A percentile compares a stretch with the other conserved stretches of the same genome.
Conservation (phyloP, 2,113 vertebrate genomes). For the Sinocyclocheilus anshuiensis region DNA sequence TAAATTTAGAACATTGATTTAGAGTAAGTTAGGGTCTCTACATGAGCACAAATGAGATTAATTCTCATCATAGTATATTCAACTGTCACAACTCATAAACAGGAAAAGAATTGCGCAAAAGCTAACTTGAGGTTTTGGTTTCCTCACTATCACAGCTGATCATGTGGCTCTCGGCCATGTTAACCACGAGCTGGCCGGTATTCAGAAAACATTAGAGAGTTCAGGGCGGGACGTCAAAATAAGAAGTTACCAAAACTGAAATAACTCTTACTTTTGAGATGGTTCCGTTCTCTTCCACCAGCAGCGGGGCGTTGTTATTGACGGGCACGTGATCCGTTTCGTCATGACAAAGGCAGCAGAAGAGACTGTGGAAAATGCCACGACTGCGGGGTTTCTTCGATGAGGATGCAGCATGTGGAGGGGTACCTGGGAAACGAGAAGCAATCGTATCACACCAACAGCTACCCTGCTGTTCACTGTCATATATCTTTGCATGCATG, state of each 20-base stretch:
- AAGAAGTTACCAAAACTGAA: neutral
- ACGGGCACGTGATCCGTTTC: conserved; percentile 74
- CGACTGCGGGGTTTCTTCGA: conserved; percentile 80
- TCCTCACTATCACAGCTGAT: conserved; percentile 46
- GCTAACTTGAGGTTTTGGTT: conserved; percentile 60
- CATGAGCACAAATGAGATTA: neutral
- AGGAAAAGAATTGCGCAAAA: conserved; percentile 56
- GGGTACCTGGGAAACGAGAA: conserved; percentile 68
- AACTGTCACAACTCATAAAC: conserved; percentile 54
- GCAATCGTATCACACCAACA: neutral
- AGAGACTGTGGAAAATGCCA: conserved; percentile 79
- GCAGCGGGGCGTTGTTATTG: conserved; percentile 79
- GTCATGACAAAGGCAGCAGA: conserved; percentile 83
- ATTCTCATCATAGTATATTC: neutral
- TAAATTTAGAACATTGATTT: neutral
- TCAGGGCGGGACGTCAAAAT: neutral
- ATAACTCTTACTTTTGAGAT: conserved; percentile 79
- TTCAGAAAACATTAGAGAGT: neutral
- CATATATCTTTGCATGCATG: conserved; percentile 15
- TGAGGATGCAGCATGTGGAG: conserved; percentile 64
- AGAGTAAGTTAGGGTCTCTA: neutral
- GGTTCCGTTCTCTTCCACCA: conserved; percentile 80
- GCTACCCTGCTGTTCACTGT: neutral
- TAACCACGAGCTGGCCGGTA: conserved; percentile 44
- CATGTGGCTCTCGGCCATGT: conserved; percentile 47